Percentiles rank a stretch among this genome's conserved stretches.
These are phyloP conservation scores for Tragelaphus oryx DNA, from an alignment of 2,797 vertebrate genomes.

Conservation along the genomic window DNA sequence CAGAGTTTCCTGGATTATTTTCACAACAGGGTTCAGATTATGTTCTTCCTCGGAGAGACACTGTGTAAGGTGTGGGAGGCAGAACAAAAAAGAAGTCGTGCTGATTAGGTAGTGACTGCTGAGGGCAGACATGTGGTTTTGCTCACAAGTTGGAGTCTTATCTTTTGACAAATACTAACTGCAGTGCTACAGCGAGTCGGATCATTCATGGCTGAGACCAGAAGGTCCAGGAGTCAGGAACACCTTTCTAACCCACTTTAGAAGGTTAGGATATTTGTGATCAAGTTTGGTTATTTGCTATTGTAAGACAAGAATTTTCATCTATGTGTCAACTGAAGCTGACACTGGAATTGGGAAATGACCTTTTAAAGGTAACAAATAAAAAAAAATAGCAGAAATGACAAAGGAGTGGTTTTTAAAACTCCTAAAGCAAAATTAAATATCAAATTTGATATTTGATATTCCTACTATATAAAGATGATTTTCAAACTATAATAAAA, in stretches of 20 bases:
- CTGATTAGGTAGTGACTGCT: neutral
- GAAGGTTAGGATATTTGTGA: neutral
- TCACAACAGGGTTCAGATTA: neutral
- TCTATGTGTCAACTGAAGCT: neutral
- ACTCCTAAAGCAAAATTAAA: neutral
- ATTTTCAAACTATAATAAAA: neutral
- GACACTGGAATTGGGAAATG: neutral
- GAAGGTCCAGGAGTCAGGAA: neutral
- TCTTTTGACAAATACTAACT: neutral
- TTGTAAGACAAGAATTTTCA: neutral
- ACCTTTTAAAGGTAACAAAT: neutral
- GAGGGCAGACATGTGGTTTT: neutral
- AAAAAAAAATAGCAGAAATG: neutral
- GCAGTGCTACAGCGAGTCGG: rapidly evolving
- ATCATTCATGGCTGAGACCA: neutral
- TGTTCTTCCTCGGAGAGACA: neutral
- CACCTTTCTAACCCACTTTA: neutral
- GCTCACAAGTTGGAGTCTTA: neutral
- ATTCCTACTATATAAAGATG: neutral
- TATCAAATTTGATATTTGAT: neutral
- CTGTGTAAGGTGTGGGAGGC: neutral
- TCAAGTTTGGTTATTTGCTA: neutral
- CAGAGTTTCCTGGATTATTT: neutral
- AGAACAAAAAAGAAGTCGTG: neutral
- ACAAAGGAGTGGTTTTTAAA: neutral